Evolutionary conservation across 2,113 vertebrate genomes (phyloP), one percentile per base, ranked within the genome.

Genomic region (Serinus canaria): DNA sequence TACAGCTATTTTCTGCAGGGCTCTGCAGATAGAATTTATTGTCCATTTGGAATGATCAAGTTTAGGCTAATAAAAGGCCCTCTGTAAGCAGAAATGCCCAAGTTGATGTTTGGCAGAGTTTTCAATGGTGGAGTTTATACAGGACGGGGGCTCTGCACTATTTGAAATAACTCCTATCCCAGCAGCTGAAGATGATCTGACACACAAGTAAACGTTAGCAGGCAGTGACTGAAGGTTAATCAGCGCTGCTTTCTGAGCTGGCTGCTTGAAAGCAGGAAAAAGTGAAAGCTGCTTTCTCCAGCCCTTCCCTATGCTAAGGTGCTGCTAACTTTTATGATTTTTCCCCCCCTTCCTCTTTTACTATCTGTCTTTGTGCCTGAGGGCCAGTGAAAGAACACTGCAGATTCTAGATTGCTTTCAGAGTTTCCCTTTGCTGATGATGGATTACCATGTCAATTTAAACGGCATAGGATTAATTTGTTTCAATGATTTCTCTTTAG

Each of bases 381-480:
- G 98, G 98, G 98, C 98, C 96, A 97, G 98, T 98, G 98, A 98
- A 97, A 98, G 98, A 98, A 98, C 97, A 98, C 98, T 98, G 98
- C 98, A 98, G 98, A 99, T 98, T 98, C 97, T 98, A 98, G 98
- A 99, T 98, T 99, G 98, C 98, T 99, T 98, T 98, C 98, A 98
- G 98, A 98, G 98, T 98, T 98, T 98, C 98, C 98, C 98, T 99
- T 98, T 98, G 98, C 98, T 98, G 98, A 98, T 99, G 99, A 99
- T 99, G 98, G 98, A 99, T 99, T 99, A 98, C 98, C 98, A 98
- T 98, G 98, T 98, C 99, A 99, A 98, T 99, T 99, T 99, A 98
- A 99, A 99, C 97, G 98, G 99, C 99, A 98, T 98, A 99, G 98
- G 98, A 99, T 99, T 99, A 98, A 99, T 99, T 99, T 99, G 98